Evolutionary conservation across 2,888 invertebrate species (phyloP).

Genomic region (Xestoiulus laeticollis): DNA sequence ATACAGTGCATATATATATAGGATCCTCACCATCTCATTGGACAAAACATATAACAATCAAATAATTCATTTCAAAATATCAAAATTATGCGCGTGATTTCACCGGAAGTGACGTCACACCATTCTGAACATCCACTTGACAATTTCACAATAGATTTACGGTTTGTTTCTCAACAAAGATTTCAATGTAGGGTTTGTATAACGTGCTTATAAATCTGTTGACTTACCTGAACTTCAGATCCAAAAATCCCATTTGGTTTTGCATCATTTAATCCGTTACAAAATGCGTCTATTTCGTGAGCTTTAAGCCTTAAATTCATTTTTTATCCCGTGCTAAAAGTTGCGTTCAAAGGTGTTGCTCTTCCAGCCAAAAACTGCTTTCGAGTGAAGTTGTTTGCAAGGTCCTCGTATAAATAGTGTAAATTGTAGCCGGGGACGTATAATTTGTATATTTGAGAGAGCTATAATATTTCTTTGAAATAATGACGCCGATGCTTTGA

Average conservation of each 20-base stretch:
- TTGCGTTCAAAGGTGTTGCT: constrained; percentile 1
- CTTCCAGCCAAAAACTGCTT: neutral
- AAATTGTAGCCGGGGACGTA: constrained; percentile 39
- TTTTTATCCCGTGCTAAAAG: neutral
- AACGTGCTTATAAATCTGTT: neutral
- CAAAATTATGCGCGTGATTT: too few species aligned
- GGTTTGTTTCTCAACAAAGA: neutral
- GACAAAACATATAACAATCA: too few species aligned
- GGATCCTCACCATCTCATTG: too few species aligned
- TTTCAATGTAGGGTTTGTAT: too few species aligned
- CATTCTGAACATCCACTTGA: neutral
- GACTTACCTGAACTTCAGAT: neutral
- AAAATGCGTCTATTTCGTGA: too few species aligned
- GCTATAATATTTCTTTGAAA: constrained; percentile 49
- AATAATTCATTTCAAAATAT: too few species aligned
- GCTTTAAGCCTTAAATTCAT: too few species aligned
- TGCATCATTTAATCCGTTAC: too few species aligned
- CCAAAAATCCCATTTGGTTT: neutral
- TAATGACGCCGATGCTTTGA: constrained; percentile 48
- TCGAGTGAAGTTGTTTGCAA: neutral
- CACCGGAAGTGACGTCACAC: neutral
- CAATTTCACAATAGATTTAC: neutral
- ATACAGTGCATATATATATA: too few species aligned
- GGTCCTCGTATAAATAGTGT: constrained; percentile 40
- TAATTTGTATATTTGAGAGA: constrained; percentile 45